phyloP scores from a whole-genome alignment of 2,888 invertebrate genomes.

The Andrena dorsata region DNA sequence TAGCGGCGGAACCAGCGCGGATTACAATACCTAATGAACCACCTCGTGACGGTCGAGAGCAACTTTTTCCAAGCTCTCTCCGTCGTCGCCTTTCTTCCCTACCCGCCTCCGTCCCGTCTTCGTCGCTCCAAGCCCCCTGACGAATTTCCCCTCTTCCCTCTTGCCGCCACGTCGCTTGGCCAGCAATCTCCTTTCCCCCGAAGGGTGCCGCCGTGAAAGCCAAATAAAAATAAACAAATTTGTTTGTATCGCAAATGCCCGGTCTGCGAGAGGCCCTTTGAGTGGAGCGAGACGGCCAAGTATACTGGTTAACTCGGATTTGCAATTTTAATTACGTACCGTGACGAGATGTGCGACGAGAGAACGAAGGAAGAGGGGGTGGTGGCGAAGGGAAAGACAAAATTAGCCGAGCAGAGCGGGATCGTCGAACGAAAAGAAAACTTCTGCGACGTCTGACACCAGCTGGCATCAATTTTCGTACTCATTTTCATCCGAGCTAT shows the following conservation, averaged over 20 bases:
- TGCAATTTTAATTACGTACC: slow-evolving; percentile 82
- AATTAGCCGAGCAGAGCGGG: slow-evolving; percentile 64
- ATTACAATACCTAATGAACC: slow-evolving; percentile 85
- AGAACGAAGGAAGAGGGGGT: slow-evolving; percentile 37
- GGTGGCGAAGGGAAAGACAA: slow-evolving; percentile 39
- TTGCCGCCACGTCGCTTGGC: slow-evolving; percentile 49
- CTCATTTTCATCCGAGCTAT: no score
- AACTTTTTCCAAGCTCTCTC: slow-evolving; percentile 72
- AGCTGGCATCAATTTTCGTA: slow-evolving; percentile 8
- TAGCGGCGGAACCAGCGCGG: slow-evolving; percentile 79
- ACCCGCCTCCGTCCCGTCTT: slow-evolving; percentile 20
- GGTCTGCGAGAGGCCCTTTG: slow-evolving; percentile 74
- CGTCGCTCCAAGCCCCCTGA: neutral
- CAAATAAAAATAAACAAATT: slow-evolving; percentile 83
- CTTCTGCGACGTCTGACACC: slow-evolving; percentile 35
- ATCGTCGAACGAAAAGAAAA: slow-evolving; percentile 61
- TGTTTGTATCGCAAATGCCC: slow-evolving; percentile 82
- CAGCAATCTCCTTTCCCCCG: slow-evolving; percentile 68
- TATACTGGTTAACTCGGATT: slow-evolving; percentile 80
- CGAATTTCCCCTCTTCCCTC: slow-evolving; percentile 37
- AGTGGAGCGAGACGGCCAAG: slow-evolving; percentile 72
- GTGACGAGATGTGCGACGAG: slow-evolving; percentile 61
- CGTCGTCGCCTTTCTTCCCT: slow-evolving; percentile 45
- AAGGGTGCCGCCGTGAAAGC: slow-evolving; percentile 63
- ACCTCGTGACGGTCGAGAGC: slow-evolving; percentile 74